A percentile compares a stretch with the other conserved stretches of the same genome.
phyloP scores from a whole-genome alignment of 1,140 invertebrate genomes.

The Calliopsis andreniformis region DNA sequence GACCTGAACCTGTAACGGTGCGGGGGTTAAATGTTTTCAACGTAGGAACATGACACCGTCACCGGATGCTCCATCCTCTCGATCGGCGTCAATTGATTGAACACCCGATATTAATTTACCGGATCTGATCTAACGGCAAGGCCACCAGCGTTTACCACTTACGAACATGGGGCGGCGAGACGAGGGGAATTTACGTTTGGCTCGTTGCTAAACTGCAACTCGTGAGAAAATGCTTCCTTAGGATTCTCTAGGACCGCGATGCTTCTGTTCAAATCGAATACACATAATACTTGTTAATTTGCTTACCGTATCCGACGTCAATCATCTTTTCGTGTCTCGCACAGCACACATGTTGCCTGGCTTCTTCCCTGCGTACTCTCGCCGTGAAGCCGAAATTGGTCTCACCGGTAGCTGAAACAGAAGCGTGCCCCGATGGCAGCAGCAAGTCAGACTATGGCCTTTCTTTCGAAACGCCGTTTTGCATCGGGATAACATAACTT shows the following conservation, averaged over 20 bases:
- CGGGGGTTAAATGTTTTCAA: slow-evolving; percentile 26
- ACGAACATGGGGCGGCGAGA: slow-evolving; percentile 30
- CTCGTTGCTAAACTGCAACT: slow-evolving; percentile 25
- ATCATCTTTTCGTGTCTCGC: slow-evolving; percentile 74
- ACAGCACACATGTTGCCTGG: slow-evolving; percentile 69
- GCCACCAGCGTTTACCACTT: slow-evolving; percentile 20
- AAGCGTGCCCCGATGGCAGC: neutral
- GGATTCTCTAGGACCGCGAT: neutral
- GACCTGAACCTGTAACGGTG: neutral
- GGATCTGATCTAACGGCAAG: slow-evolving; percentile 41
- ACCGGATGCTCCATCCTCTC: slow-evolving; percentile 53
- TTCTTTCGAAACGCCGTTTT: neutral
- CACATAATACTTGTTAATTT: neutral
- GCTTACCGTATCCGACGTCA: slow-evolving; percentile 75
- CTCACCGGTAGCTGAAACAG: slow-evolving; percentile 59
- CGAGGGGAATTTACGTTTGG: slow-evolving; percentile 17
- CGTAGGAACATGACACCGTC: neutral
- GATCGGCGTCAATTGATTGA: slow-evolving; percentile 58
- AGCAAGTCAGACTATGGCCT: neutral
- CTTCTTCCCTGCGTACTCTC: slow-evolving; percentile 52
- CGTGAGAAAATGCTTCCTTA: neutral
- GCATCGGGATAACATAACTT: neutral
- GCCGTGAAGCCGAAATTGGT: too few relatives aligned
- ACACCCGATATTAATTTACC: slow-evolving; percentile 43
- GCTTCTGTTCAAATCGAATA: neutral